A percentile compares a stretch with the other conserved stretches of the same genome.
These are phyloP conservation scores for Tachuris rubrigastra DNA, from an alignment of 2,113 vertebrate genomes.

Conservation along the genomic window DNA sequence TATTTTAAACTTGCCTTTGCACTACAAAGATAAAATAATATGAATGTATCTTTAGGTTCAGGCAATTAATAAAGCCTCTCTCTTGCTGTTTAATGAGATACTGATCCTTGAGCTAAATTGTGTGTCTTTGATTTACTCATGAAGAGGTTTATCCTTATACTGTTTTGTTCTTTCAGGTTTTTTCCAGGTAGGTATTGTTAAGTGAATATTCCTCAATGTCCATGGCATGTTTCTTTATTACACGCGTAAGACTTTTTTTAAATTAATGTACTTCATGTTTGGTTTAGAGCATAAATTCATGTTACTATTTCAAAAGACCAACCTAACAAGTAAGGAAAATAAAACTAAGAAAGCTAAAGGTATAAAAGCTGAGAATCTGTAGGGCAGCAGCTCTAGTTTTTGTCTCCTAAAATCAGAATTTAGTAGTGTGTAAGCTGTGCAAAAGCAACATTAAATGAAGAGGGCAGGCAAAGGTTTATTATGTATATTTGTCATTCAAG, in stretches of 20 bases:
- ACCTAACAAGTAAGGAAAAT: not conserved
- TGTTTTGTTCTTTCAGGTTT: not conserved
- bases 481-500: not conserved
- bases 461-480: not conserved
- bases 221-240: not conserved
- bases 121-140: not conserved
- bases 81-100: not conserved
- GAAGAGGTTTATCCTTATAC: not conserved
- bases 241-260: not conserved
- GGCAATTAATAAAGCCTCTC: not conserved
- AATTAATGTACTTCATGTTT: not conserved
- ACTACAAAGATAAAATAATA: not conserved
- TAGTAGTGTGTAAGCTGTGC: not conserved
- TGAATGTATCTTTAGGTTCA: not conserved
- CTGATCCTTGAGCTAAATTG: not conserved
- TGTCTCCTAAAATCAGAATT: not conserved
- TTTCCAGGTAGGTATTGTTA: not conserved
- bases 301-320: not conserved
- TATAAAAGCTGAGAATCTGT: not conserved
- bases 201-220: not conserved
- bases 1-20: not conserved
- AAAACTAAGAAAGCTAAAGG: not conserved
- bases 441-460: not conserved
- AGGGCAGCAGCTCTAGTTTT: not conserved
- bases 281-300: not conserved